Conservation (phyloP, 2,797 vertebrate species). For the Myioborus miniatus region DNA sequence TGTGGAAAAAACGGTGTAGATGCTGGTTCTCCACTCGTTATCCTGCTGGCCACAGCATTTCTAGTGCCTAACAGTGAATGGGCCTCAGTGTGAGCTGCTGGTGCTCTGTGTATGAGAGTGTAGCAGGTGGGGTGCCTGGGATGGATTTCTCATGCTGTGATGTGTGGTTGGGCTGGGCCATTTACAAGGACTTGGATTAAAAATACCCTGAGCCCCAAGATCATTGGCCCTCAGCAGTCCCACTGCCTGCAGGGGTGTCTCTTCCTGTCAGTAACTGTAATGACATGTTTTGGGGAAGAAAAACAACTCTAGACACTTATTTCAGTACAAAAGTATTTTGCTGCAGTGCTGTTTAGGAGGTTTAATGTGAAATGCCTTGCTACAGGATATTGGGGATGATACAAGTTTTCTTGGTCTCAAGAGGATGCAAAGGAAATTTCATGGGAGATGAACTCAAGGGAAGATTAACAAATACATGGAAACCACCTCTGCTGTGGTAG, state of each 20-base stretch:
- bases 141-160: neutral
- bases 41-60: neutral
- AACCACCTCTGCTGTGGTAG: neutral
- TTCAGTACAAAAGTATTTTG: neutral
- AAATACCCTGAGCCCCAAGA: neutral
- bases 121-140: accelerated
- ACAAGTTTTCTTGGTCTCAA: neutral
- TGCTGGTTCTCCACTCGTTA: neutral
- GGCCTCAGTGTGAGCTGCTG: neutral
- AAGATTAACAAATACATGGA: neutral
- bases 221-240: neutral
- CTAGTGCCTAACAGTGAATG: neutral
- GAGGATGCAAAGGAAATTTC: neutral
- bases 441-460: neutral
- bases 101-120: neutral
- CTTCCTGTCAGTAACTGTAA: neutral
- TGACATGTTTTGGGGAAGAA: neutral
- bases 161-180: neutral
- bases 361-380: neutral
- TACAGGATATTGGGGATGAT: neutral
- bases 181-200: neutral
- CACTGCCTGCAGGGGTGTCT: neutral
- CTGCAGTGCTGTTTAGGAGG: neutral
- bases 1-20: neutral
- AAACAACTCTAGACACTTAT: neutral